Percentiles rank a stretch among this genome's conserved stretches.
Conservation (phyloP, 2,888 invertebrate genomes). For the Nezara viridula region DNA sequence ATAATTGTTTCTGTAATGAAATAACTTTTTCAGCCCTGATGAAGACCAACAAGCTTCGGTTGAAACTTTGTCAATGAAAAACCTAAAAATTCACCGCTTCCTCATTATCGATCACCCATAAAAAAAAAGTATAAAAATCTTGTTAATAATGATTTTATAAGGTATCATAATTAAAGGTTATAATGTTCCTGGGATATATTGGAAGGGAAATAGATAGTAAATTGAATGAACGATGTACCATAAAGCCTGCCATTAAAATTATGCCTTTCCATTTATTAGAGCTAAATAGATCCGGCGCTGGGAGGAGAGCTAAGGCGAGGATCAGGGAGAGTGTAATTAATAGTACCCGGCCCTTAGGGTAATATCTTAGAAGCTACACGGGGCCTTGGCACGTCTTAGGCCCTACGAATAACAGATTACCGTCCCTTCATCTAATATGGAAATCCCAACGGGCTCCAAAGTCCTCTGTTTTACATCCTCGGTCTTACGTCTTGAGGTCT, state of each 20-base stretch:
- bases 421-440: conserved; percentile 58
- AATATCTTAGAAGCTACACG: conserved; percentile 55
- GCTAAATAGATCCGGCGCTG: conserved; percentile 37
- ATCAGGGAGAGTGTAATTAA: conserved; percentile 48
- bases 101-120: too few relatives aligned
- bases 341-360: conserved; percentile 43
- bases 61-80: too few relatives aligned
- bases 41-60: too few relatives aligned
- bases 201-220: not conserved
- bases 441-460: conserved; percentile 43
- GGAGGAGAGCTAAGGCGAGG: conserved; percentile 27
- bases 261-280: conserved; percentile 52
- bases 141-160: too few relatives aligned
- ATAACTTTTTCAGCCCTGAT: too few relatives aligned
- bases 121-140: too few relatives aligned
- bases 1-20: too few relatives aligned
- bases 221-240: not conserved
- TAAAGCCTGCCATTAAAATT: conserved; percentile 39
- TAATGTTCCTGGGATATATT: not conserved
- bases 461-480: conserved; percentile 53
- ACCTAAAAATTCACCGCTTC: too few relatives aligned
- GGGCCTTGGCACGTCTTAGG: conserved; percentile 54
- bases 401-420: conserved; percentile 58
- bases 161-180: too few relatives aligned
- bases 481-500: conserved; percentile 41